Base-by-base conservation (phyloP, 2,888 invertebrate species). In the Xanthia togata region DNA sequence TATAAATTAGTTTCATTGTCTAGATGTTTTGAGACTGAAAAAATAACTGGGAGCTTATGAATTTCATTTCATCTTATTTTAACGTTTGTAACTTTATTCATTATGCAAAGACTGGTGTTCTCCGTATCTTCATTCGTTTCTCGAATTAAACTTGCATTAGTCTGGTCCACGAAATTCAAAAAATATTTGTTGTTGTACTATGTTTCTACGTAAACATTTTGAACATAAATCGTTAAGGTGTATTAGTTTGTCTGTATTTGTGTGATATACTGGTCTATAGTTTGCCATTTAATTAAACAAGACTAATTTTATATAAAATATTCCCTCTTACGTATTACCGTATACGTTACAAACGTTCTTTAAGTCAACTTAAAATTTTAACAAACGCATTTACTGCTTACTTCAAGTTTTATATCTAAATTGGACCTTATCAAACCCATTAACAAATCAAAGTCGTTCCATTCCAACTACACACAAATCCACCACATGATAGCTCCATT, bases 1-100 rank as follows among this genome's bases (percentile, higher is more conserved):
- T 81, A 75, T 67, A 83, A 83, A 83, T 80, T 80, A 70, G 69
- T 73, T 77, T 75, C 71, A 70, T 83, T 80, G 55, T 74, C 76
- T 63, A 63, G 55, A 73, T 60, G 47, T 70, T 71, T 79, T 57
- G 31, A 31, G 63, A 57, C 67, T 63, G 26, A 62, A 73, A 79
- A 83, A 83, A 67, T 41, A 57, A 76, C 67, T 73, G 60, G 14
- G 47, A 70, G 79, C 67, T 73, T 79, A 67, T 68, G 63, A 83
- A 76, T 76, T 69, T 83, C 17, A 1, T 79, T 73, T 60, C 35
- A 76, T 76, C 64, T 73, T 78, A 72, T 67, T 83, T 79, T 59
- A 59, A 60, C 41, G 41, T 60, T 70, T 57, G 41, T 72, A 53
- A 62, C 35, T 77, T 77, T 65, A 65, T 70, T 75, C 2, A 64